Evolutionary conservation across 2,888 invertebrate genomes (phyloP).

Genomic region (Mylabris sibirica): DNA sequence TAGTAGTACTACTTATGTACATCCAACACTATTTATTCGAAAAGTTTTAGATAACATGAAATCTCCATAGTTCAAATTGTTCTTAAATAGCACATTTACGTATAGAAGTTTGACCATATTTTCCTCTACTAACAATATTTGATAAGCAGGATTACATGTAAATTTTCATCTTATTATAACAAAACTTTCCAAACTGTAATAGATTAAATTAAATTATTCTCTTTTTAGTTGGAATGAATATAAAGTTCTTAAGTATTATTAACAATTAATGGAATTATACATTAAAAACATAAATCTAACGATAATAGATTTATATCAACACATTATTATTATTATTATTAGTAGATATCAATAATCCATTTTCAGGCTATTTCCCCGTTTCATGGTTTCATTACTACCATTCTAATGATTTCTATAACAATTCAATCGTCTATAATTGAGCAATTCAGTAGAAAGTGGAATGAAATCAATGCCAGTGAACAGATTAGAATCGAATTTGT

Average conservation of each 20-base stretch:
- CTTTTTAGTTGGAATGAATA: neutral
- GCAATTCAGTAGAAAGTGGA: too few species aligned
- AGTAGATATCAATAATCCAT: too few species aligned
- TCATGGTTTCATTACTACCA: too few species aligned
- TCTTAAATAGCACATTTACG: neutral
- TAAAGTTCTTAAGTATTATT: too few species aligned
- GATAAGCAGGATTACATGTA: neutral
- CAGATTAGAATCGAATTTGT: too few species aligned
- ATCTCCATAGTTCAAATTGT: neutral
- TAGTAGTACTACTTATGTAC: neutral
- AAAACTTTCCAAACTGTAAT: neutral
- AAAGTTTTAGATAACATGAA: neutral
- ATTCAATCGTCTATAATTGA: too few species aligned
- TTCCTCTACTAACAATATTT: neutral
- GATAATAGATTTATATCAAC: too few species aligned
- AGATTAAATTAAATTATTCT: neutral
- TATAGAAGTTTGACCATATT: neutral
- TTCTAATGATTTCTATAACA: too few species aligned
- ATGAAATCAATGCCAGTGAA: too few species aligned
- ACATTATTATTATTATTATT: neutral
- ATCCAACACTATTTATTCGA: neutral
- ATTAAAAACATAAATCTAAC: neutral
- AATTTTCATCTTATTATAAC: neutral
- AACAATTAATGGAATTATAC: neutral
- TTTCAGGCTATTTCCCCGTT: too few species aligned